phyloP scores from a whole-genome alignment of 1,140 invertebrate species.

The Cydia strobilella region DNA sequence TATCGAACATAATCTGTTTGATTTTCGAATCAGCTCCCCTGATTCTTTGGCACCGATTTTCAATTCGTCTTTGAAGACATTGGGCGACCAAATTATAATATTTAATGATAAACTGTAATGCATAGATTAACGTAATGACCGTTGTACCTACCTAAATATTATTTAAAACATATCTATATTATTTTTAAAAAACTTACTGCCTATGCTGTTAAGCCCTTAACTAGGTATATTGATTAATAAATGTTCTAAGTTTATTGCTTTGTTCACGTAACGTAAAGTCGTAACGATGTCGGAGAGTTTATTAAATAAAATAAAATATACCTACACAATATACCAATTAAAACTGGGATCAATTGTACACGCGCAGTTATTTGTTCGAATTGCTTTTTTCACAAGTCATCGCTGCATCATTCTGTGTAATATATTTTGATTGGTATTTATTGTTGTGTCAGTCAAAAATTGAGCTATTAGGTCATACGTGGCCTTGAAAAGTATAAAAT shows the following conservation, averaged over 20 bases:
- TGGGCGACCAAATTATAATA: not conserved
- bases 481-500: not conserved
- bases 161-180: too few relatives aligned
- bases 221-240: too few relatives aligned
- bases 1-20: constrained; percentile 23
- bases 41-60: not conserved
- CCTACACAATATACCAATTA: not conserved
- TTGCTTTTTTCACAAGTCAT: not conserved
- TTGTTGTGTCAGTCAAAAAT: not conserved
- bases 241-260: too few relatives aligned
- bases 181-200: too few relatives aligned
- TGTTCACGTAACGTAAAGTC: not conserved
- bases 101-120: not conserved
- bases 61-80: not conserved
- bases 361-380: not conserved
- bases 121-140: too few relatives aligned
- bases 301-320: not conserved
- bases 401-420: not conserved
- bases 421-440: not conserved
- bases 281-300: not conserved
- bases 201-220: too few relatives aligned
- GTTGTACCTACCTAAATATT: too few relatives aligned
- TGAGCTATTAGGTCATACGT: not conserved
- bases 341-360: not conserved
- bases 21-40: constrained; percentile 21